These are phyloP conservation scores for Ephydatia muelleri DNA, from an alignment of 37 sponge, comb jelly and placozoan species.

Conservation along the genomic window DNA sequence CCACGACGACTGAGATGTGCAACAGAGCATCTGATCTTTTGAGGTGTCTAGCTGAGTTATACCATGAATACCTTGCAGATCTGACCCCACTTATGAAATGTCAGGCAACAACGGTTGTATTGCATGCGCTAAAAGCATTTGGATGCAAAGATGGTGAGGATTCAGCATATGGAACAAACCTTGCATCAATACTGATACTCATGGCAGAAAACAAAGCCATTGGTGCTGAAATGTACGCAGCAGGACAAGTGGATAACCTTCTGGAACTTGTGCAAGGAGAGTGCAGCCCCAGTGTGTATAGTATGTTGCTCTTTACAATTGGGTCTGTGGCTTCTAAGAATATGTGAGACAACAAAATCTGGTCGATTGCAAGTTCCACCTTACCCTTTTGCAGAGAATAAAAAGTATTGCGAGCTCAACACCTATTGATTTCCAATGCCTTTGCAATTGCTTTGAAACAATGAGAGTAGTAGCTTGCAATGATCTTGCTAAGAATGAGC, in stretches of 20 bases:
- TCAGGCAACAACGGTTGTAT: neutral
- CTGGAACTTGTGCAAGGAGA: slow-evolving; percentile 18
- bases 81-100: slow-evolving; percentile 31
- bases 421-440: neutral
- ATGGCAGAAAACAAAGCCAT: slow-evolving; percentile 64
- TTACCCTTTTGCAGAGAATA: slow-evolving; percentile 1
- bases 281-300: slow-evolving; percentile 11
- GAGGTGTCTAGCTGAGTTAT: slow-evolving; percentile 15
- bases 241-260: slow-evolving; percentile 42
- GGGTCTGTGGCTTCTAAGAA: slow-evolving; percentile 75
- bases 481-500: slow-evolving; percentile 55
- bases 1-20: slow-evolving; percentile 1
- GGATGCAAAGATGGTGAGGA: neutral
- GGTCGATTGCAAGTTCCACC: slow-evolving; percentile 32
- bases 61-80: slow-evolving; percentile 21
- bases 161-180: slow-evolving; percentile 35
- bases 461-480: slow-evolving; percentile 73
- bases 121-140: slow-evolving; percentile 10
- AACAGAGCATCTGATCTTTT: slow-evolving; percentile 13
- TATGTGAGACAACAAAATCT: slow-evolving; percentile 52
- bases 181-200: slow-evolving; percentile 56
- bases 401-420: too few species aligned
- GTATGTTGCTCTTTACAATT: slow-evolving; percentile 51
- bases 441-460: slow-evolving; percentile 64
- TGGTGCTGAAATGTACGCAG: slow-evolving; percentile 36